These are phyloP conservation scores for Chaenocephalus aceratus DNA, from an alignment of 2,113 vertebrate species.

Conservation along the genomic window DNA sequence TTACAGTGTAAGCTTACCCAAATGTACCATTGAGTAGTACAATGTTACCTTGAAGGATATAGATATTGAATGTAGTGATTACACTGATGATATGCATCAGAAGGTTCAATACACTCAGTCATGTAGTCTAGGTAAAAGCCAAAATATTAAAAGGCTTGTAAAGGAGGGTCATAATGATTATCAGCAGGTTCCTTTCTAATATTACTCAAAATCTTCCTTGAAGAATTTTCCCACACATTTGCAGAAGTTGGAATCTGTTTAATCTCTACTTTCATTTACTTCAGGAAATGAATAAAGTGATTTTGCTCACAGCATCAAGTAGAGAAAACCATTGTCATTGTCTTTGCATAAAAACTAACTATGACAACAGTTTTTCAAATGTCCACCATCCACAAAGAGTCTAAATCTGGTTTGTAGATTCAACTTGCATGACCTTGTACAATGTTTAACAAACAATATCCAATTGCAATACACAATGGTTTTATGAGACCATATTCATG, in stretches of 20 bases:
- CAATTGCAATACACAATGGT: not conserved
- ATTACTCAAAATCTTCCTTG: not conserved
- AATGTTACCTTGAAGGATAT: not conserved
- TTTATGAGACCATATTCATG: not conserved
- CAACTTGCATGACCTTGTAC: not conserved
- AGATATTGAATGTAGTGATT: not conserved
- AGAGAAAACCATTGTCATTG: not conserved
- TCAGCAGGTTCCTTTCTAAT: not conserved
- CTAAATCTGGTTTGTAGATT: not conserved
- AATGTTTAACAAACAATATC: not conserved
- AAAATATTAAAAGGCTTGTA: not conserved
- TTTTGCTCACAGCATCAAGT: not conserved
- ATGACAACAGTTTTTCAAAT: not conserved
- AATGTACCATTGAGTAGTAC: not conserved
- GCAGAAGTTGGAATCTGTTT: not conserved
- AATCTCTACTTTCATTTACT: not conserved
- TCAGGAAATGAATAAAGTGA: not conserved
- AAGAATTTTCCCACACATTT: conserved; percentile 7
- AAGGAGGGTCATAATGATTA: not conserved
- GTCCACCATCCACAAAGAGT: not conserved
- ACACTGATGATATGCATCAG: not conserved
- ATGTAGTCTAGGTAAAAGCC: not conserved
- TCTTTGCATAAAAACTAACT: not conserved
- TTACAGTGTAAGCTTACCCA: not conserved
- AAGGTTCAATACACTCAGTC: not conserved